phyloP scores from a whole-genome alignment of 2,113 vertebrate species.

The Rhinogobius similis region DNA sequence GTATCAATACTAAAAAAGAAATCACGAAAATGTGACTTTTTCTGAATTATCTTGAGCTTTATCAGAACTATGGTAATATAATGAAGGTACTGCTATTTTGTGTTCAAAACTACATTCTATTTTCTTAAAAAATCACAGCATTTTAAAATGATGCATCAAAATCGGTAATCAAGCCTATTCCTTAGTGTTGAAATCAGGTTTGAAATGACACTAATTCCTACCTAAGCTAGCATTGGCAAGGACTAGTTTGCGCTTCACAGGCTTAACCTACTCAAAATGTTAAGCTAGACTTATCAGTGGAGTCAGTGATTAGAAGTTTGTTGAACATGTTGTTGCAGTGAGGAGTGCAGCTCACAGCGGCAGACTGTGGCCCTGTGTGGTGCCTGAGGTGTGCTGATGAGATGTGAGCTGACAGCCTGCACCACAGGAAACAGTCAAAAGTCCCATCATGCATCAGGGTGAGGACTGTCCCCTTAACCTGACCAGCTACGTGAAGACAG shows the following conservation, averaged over 20 bases:
- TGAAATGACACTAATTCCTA: too few species aligned
- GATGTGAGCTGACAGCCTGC: conserved; percentile 66
- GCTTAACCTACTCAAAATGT: neutral
- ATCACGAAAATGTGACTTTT: too few species aligned
- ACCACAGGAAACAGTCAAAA: conserved; percentile 60
- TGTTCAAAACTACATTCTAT: too few species aligned
- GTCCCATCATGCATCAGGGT: conserved; percentile 51
- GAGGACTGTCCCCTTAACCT: conserved; percentile 35
- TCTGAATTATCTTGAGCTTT: too few species aligned
- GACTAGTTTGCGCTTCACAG: neutral
- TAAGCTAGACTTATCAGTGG: neutral
- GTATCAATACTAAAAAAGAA: too few species aligned
- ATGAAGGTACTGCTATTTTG: too few species aligned
- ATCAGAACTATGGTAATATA: too few species aligned
- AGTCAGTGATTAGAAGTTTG: neutral
- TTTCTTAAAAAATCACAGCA: too few species aligned
- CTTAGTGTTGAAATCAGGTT: too few species aligned
- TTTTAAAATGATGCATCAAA: too few species aligned
- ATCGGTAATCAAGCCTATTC: too few species aligned
- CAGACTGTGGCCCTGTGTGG: conserved; percentile 58
- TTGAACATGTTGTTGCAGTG: neutral
- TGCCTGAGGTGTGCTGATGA: conserved; percentile 63
- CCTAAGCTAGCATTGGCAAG: too few species aligned
- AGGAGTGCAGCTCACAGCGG: conserved; percentile 51
- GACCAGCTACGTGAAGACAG: conserved; percentile 17